phyloP scores from a whole-genome alignment of 2,888 invertebrate species.

The Hypselothyrea guttata region DNA sequence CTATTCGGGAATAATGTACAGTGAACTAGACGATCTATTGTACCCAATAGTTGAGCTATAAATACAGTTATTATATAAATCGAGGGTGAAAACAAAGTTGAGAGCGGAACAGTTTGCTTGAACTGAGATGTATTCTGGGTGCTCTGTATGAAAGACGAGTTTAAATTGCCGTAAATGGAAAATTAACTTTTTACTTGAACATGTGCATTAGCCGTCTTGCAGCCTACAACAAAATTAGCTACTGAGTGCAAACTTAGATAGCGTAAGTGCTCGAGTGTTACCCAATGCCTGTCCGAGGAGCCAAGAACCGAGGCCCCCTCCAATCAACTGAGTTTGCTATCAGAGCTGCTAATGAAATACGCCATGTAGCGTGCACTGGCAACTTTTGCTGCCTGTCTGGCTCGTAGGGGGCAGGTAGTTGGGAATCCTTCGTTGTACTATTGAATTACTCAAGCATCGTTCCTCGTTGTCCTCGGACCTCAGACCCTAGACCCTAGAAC shows the following conservation, averaged over 20 bases:
- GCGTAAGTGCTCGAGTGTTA: not conserved
- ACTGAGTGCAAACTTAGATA: constrained; percentile 29
- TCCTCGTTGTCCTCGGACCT: constrained; percentile 15
- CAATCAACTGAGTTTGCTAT: constrained; percentile 39
- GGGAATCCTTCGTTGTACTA: constrained; percentile 47
- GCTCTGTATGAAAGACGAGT: no score
- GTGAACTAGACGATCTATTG: no score
- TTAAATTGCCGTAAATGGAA: no score
- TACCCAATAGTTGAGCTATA: no score
- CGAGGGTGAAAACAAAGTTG: no score
- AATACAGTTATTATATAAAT: no score
- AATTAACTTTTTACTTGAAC: constrained; percentile 4
- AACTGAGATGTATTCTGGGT: no score
- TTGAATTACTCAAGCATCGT: constrained; percentile 72
- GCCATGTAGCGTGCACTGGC: constrained; percentile 68
- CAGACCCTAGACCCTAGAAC: not conserved
- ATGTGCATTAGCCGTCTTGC: constrained; percentile 3
- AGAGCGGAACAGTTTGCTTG: no score
- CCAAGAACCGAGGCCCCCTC: constrained; percentile 15
- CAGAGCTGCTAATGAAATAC: constrained; percentile 74
- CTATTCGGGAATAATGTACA: no score
- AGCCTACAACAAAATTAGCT: constrained; percentile 56
- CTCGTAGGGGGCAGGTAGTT: constrained; percentile 45
- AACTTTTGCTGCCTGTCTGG: constrained; percentile 51
- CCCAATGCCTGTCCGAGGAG: not conserved